Evolutionary conservation across 2,888 invertebrate species (phyloP).

Genomic region (Ophion ellenae): DNA sequence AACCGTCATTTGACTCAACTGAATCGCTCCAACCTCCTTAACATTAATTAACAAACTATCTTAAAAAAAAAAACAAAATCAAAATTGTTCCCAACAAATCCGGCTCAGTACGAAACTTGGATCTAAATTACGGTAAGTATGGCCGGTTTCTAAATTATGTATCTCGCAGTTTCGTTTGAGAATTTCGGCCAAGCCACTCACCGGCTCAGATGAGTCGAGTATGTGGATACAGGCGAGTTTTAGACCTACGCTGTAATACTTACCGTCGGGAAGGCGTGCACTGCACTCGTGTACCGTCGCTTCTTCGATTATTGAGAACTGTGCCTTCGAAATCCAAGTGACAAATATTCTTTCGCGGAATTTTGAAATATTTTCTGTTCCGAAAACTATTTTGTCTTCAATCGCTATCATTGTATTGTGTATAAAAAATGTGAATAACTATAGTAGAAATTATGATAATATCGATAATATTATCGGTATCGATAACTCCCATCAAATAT

Average conservation of each 20-base stretch:
- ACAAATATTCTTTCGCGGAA: neutral
- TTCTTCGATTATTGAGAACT: conserved; percentile 1
- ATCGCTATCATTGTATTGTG: no score
- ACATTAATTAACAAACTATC: no score
- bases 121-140: conserved; percentile 50
- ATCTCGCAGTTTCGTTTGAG: conserved; percentile 62
- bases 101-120: neutral
- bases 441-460: no score
- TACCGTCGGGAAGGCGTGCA: conserved; percentile 39
- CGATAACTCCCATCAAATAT: no score
- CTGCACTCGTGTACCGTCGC: conserved; percentile 5
- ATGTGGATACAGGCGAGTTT: conserved; percentile 23
- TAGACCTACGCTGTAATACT: conserved; percentile 6
- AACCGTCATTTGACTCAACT: no score
- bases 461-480: no score
- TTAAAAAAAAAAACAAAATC: no score
- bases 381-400: no score
- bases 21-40: no score
- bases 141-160: conserved; percentile 75
- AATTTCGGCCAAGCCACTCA: conserved; percentile 6
- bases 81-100: neutral
- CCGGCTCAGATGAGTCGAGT: neutral
- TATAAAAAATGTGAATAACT: no score
- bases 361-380: neutral
- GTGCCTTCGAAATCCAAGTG: neutral